These are phyloP conservation scores for Bothrops jararaca DNA, from an alignment of 2,113 vertebrate genomes.

Conservation along the genomic window DNA sequence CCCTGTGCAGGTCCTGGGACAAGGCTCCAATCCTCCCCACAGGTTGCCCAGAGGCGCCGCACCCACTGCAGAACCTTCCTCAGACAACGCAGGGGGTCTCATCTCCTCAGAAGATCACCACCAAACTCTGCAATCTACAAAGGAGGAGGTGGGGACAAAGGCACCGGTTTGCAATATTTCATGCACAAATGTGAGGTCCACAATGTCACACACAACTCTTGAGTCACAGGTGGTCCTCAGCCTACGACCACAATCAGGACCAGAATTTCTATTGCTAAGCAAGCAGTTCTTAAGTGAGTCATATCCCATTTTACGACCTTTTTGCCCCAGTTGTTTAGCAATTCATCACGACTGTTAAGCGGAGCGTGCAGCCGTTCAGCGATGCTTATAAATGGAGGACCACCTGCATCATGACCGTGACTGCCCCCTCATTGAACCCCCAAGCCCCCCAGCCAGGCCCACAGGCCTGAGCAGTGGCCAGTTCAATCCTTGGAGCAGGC, in stretches of 20 bases:
- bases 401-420: too few species aligned
- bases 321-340: too few species aligned
- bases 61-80: not conserved
- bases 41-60: not conserved
- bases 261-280: too few species aligned
- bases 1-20: not conserved
- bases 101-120: not conserved
- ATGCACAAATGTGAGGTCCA: too few species aligned
- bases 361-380: too few species aligned
- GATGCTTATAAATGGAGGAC: too few species aligned
- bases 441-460: slow-evolving; percentile 45
- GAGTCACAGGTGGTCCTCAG: too few species aligned
- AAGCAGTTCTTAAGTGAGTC: too few species aligned
- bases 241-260: too few species aligned
- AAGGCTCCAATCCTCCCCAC: not conserved
- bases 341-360: too few species aligned
- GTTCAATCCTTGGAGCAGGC: slow-evolving; percentile 40
- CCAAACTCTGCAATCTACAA: not conserved
- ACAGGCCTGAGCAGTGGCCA: slow-evolving; percentile 27
- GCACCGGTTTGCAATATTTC: not conserved
- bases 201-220: too few species aligned
- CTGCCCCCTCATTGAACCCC: not conserved
- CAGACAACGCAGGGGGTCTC: not conserved
- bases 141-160: not conserved
- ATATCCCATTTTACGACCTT: too few species aligned